phyloP scores from a whole-genome alignment of 2,797 vertebrate species.

The Babyrousa celebensis region DNA sequence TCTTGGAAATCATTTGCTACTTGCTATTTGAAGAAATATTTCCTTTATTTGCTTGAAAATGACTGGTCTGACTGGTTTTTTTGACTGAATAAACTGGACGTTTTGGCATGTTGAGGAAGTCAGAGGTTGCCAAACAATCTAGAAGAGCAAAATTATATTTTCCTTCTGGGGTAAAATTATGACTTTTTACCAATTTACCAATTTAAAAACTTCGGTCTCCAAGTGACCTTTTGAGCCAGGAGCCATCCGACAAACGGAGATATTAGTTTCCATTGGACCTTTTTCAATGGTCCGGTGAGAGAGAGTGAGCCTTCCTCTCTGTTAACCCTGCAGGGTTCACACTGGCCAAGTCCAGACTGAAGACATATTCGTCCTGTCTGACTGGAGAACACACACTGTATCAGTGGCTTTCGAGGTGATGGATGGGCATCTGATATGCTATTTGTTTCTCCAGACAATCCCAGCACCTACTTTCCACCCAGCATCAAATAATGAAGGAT shows the following conservation, averaged over 20 bases:
- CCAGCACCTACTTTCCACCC: neutral
- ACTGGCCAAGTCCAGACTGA: neutral
- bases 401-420: conserved; percentile 54
- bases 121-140: conserved; percentile 16
- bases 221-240: neutral
- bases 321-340: neutral
- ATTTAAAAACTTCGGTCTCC: neutral
- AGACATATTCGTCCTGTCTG: neutral
- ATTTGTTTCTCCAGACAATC: conserved; percentile 42
- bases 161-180: conserved; percentile 33
- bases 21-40: conserved; percentile 31
- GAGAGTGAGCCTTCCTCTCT: neutral
- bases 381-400: conserved; percentile 44
- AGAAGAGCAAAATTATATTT: conserved; percentile 5
- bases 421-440: neutral
- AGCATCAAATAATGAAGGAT: neutral
- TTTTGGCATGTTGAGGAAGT: conserved; percentile 4
- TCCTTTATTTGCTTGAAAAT: conserved; percentile 64
- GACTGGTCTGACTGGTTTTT: neutral
- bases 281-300: neutral
- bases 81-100: conserved; percentile 12
- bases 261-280: neutral
- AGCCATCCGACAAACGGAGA: conserved; percentile 27
- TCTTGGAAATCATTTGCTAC: conserved; percentile 18
- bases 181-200: neutral